A percentile compares a stretch with the other conserved stretches of the same genome.
Evolutionary conservation across 2,888 invertebrate species (phyloP).

Genomic region (Plusia festucae): DNA sequence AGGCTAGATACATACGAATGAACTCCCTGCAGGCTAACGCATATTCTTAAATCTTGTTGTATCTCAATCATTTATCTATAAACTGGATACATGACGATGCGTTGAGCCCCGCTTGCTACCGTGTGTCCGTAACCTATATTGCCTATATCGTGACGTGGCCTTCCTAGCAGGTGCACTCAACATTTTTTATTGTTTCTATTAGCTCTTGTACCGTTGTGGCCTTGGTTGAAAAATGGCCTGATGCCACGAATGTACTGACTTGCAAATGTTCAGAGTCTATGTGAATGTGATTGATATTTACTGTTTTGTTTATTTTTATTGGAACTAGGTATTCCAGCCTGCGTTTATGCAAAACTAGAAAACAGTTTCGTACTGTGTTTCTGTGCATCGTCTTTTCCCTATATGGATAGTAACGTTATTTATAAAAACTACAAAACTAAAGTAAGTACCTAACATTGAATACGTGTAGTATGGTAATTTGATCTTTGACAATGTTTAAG

Average conservation of each 20-base stretch:
- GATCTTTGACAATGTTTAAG: too few relatives aligned
- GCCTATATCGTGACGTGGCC: constrained; percentile 59
- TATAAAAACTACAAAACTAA: too few relatives aligned
- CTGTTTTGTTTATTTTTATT: constrained; percentile 1
- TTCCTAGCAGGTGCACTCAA: constrained; percentile 46
- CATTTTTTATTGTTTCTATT: constrained; percentile 28
- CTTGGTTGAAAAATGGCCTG: neutral
- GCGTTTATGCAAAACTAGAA: neutral
- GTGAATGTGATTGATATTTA: constrained; percentile 4
- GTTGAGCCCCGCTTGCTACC: constrained; percentile 38
- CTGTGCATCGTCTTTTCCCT: too few relatives aligned
- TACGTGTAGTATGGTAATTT: too few relatives aligned
- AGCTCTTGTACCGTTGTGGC: neutral
- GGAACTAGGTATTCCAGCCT: neutral
- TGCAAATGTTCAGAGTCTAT: neutral
- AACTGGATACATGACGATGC: constrained; percentile 68
- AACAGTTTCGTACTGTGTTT: too few relatives aligned
- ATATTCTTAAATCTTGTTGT: constrained; percentile 72
- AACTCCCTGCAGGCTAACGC: constrained; percentile 60
- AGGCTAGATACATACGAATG: constrained; percentile 59
- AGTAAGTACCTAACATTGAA: too few relatives aligned
- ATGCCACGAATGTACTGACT: neutral
- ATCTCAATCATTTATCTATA: constrained; percentile 77
- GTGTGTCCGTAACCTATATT: constrained; percentile 61
- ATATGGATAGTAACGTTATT: too few relatives aligned